These are phyloP conservation scores for Drosophila mayaguana DNA, from an alignment of 2,888 invertebrate genomes.

Conservation along the genomic window DNA sequence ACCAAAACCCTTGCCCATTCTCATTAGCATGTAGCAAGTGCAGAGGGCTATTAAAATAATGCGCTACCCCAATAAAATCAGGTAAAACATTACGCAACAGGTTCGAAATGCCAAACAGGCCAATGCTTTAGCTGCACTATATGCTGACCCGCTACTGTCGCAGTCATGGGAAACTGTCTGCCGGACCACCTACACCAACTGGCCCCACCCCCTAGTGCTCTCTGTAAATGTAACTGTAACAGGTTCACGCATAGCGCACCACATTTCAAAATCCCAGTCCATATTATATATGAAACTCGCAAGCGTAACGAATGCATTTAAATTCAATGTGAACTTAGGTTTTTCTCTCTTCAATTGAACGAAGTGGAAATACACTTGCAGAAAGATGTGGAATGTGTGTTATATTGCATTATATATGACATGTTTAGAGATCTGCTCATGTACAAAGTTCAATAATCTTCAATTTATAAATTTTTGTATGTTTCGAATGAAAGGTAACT, in stretches of 20 bases:
- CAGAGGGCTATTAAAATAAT: slow-evolving; percentile 48
- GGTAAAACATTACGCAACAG: slow-evolving; percentile 67
- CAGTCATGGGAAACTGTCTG: slow-evolving; percentile 68
- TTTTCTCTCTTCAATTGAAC: background rate
- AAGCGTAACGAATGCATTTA: slow-evolving; percentile 67
- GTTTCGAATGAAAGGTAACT: no score
- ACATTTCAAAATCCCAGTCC: slow-evolving; percentile 28
- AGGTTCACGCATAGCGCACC: slow-evolving; percentile 69
- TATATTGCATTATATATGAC: no score
- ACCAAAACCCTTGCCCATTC: background rate
- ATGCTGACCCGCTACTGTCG: slow-evolving; percentile 41
- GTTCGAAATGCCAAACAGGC: slow-evolving; percentile 32
- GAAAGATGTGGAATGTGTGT: no score
- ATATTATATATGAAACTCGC: slow-evolving; percentile 42
- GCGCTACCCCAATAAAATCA: slow-evolving; percentile 65
- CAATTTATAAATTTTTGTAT: no score
- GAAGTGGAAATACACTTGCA: background rate
- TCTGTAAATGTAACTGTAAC: slow-evolving; percentile 24
- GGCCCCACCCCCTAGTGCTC: background rate
- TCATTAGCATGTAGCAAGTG: slow-evolving; percentile 59
- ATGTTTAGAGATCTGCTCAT: no score
- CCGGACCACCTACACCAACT: slow-evolving; percentile 32
- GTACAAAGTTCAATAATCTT: no score
- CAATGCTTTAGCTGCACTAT: slow-evolving; percentile 35
- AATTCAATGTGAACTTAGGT: slow-evolving; percentile 56